phyloP scores from a whole-genome alignment of 2,797 vertebrate species.

The Lutjanus campechanus region DNA sequence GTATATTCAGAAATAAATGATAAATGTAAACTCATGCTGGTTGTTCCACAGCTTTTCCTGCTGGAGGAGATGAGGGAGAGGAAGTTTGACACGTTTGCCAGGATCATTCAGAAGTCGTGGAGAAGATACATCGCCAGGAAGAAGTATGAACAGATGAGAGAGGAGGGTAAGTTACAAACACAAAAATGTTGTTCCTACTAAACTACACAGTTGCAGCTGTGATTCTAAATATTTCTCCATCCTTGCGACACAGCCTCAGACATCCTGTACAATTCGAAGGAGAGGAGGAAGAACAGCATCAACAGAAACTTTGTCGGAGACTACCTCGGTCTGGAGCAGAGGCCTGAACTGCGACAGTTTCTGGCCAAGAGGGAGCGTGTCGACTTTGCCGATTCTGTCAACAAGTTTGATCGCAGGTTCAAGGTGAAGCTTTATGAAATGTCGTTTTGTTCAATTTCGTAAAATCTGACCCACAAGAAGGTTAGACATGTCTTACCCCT shows the following conservation, averaged over 20 bases:
- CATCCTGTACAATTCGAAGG: conserved; percentile 96
- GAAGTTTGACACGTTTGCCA: conserved; percentile 95
- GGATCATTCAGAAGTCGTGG: conserved; percentile 97
- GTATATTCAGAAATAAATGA: background rate
- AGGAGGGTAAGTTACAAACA: conserved; percentile 89
- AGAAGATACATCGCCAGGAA: conserved; percentile 89
- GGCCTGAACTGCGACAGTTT: conserved; percentile 94
- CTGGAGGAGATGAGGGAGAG: conserved; percentile 97
- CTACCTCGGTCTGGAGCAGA: conserved; percentile 96
- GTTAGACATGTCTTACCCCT: background rate
- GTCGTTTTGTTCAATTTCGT: background rate
- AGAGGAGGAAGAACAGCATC: conserved; percentile 95
- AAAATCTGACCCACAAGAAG: background rate
- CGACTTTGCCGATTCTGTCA: conserved; percentile 95
- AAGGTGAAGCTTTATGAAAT: conserved; percentile 85
- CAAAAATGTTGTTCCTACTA: fast-evolving
- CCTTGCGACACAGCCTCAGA: conserved; percentile 88
- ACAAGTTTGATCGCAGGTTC: conserved; percentile 96
- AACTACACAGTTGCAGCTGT: background rate
- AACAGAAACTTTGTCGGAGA: conserved; percentile 98
- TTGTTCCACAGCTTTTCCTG: conserved; percentile 90
- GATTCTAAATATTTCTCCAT: conserved; percentile 7
- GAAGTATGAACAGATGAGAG: conserved; percentile 97
- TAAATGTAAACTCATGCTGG: background rate
- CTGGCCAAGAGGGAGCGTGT: conserved; percentile 92